Conservation (phyloP, 2,888 invertebrate genomes). For the Drosophila kanekoi region DNA sequence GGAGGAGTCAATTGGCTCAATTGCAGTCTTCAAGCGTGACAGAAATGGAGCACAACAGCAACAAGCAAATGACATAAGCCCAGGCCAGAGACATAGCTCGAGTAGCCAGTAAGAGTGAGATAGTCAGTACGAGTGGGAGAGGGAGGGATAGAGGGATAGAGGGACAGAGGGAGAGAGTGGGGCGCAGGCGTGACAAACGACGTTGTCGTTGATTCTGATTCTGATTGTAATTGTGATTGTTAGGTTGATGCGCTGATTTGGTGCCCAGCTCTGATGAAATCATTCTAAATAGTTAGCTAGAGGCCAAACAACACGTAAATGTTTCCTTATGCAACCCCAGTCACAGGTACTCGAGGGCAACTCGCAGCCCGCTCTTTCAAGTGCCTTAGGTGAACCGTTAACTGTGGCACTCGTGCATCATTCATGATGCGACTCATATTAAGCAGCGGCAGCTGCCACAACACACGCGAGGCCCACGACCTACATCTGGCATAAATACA, state of each 20-base stretch:
- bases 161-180: not conserved
- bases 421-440: conserved; percentile 51
- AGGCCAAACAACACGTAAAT: conserved; percentile 34
- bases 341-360: conserved; percentile 30
- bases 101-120: conserved; percentile 1
- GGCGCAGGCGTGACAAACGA: too few relatives aligned
- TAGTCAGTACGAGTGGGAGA: not conserved
- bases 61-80: conserved; percentile 59
- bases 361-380: conserved; percentile 9
- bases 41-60: conserved; percentile 75
- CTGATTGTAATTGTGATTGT: conserved; percentile 50
- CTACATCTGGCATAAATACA: conserved; percentile 28
- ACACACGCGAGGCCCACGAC: conserved; percentile 37
- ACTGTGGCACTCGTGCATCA: conserved; percentile 51
- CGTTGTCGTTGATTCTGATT: conserved; percentile 4
- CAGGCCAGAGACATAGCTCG: conserved; percentile 4
- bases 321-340: conserved; percentile 46
- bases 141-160: not conserved
- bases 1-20: conserved; percentile 80
- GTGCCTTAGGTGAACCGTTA: conserved; percentile 56
- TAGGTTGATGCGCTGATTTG: conserved; percentile 59
- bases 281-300: conserved; percentile 60
- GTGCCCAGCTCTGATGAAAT: conserved; percentile 65
- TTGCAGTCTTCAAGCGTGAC: conserved; percentile 81
- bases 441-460: conserved; percentile 4